Conservation (phyloP, 92 coral and sea anemone genomes). For the Zoanthus sociatus region DNA sequence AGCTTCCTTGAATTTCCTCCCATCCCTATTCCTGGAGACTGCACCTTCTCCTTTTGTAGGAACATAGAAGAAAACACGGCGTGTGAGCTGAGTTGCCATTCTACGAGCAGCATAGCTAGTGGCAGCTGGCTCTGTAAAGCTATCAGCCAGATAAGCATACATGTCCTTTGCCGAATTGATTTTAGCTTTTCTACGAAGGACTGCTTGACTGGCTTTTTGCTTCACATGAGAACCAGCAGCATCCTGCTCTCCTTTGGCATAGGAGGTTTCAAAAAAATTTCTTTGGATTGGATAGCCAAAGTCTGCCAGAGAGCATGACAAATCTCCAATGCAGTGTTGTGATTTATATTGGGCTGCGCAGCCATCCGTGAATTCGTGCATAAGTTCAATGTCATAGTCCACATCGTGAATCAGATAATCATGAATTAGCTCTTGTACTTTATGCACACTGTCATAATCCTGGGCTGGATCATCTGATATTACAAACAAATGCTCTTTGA, state of each 20-base stretch:
- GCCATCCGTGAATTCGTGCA: background rate
- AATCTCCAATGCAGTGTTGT: background rate
- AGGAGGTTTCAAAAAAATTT: too few relatives aligned
- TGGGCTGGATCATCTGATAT: too few relatives aligned
- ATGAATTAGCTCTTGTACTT: background rate
- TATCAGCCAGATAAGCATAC: too few relatives aligned
- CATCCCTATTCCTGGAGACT: slow-evolving; percentile 1
- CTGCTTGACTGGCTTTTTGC: too few relatives aligned
- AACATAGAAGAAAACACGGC: slow-evolving; percentile 3
- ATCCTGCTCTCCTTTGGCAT: too few relatives aligned
- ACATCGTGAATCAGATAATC: background rate
- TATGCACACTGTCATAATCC: background rate
- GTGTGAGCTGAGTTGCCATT: background rate
- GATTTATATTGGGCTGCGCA: slow-evolving; percentile 7
- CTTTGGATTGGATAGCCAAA: background rate
- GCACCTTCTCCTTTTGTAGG: background rate
- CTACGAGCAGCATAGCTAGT: slow-evolving; percentile 1
- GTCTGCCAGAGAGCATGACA: background rate
- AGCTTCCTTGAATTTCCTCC: slow-evolving; percentile 4
- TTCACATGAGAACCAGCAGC: too few relatives aligned
- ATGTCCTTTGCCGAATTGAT: too few relatives aligned
- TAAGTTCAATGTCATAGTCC: background rate
- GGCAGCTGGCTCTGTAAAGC: background rate
- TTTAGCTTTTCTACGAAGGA: too few relatives aligned
- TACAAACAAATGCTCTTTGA: background rate